Evolutionary conservation across 2,113 vertebrate genomes (phyloP).

Genomic region (Panthera tigris): DNA sequence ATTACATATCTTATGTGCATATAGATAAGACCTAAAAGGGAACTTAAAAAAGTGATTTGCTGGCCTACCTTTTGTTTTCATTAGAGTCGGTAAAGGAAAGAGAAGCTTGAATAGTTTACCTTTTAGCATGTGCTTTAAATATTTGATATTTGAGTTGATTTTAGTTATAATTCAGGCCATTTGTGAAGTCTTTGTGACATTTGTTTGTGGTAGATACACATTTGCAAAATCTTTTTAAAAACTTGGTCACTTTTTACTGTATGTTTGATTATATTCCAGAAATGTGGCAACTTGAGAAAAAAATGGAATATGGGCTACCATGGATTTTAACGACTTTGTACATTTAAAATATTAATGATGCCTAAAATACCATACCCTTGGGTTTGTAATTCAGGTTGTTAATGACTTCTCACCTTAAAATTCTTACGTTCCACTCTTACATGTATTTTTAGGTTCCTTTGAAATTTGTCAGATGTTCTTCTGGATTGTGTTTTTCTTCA

Average conservation of each 20-base stretch:
- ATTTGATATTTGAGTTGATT: slow-evolving; percentile 41
- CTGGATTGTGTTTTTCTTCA: slow-evolving; percentile 34
- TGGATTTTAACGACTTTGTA: not conserved
- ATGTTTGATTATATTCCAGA: slow-evolving; percentile 31
- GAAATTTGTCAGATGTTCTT: slow-evolving; percentile 15
- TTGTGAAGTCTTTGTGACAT: slow-evolving; percentile 41
- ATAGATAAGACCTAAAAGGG: not conserved
- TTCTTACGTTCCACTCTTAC: not conserved
- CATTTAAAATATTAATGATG: slow-evolving; percentile 3
- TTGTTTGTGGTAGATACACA: slow-evolving; percentile 27
- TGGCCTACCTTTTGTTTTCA: not conserved
- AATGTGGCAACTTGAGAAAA: not conserved
- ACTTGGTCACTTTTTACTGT: not conserved
- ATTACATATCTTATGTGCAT: not conserved
- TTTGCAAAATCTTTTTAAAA: slow-evolving; percentile 40
- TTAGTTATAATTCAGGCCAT: slow-evolving; percentile 32
- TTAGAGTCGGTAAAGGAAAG: slow-evolving; percentile 21
- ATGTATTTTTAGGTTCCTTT: slow-evolving; percentile 22
- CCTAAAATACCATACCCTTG: not conserved
- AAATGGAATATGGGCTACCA: not conserved
- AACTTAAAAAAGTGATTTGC: not conserved
- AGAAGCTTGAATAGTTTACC: not conserved
- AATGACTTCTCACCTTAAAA: not conserved
- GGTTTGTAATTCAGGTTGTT: not conserved
- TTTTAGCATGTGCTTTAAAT: slow-evolving; percentile 34